Evolutionary conservation across 2,113 vertebrate genomes (phyloP).

Genomic region (Myanophis thanlyinensis): DNA sequence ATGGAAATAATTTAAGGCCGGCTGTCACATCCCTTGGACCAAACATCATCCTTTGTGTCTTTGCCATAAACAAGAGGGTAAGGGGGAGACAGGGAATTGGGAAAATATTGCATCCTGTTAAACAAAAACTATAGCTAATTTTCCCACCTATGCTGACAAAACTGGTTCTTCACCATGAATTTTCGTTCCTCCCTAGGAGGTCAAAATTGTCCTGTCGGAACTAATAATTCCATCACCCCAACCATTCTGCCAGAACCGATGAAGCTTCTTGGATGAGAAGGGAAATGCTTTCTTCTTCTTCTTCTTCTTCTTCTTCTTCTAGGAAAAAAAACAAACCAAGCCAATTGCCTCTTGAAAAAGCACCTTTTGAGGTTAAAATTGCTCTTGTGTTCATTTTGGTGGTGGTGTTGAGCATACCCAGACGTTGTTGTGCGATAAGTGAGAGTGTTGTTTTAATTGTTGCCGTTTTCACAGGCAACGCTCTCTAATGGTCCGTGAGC

Average conservation of each 20-base stretch:
- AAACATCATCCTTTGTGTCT: conserved; percentile 52
- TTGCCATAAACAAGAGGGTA: conserved; percentile 51
- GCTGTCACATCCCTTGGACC: conserved; percentile 66
- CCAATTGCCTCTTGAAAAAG: not conserved
- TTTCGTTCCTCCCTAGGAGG: not conserved
- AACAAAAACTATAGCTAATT: not conserved
- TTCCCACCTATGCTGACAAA: not conserved
- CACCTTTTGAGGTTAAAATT: not conserved
- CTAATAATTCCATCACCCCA: not conserved
- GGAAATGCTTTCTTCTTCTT: not conserved
- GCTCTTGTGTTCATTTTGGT: not conserved
- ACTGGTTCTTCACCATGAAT: not conserved
- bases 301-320: not conserved
- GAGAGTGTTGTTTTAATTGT: not conserved
- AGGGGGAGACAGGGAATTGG: conserved; percentile 26
- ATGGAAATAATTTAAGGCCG: conserved; percentile 69
- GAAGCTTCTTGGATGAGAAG: not conserved
- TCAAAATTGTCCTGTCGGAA: not conserved
- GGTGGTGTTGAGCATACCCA: not conserved
- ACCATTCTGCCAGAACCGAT: not conserved
- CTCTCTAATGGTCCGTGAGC: not conserved
- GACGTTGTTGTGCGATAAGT: not conserved
- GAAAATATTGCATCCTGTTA: not conserved
- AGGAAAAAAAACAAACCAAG: not conserved
- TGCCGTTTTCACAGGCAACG: not conserved